Evolutionary conservation across 2,888 invertebrate species (phyloP), one percentile per base, ranked within the genome.

Genomic region (Drosophila fulvimacula): DNA sequence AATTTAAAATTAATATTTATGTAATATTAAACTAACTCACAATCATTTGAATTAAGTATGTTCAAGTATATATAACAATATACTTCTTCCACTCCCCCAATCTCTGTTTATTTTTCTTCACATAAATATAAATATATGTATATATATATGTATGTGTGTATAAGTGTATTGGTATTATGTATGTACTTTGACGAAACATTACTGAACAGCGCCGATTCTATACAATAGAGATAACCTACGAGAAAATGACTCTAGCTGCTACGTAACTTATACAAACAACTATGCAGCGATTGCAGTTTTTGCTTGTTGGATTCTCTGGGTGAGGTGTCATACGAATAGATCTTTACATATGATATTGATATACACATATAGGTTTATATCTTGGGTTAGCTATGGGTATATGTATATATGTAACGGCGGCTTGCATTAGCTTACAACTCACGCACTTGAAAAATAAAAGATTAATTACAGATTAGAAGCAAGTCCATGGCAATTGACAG

Each of bases 21-120:
- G 65, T 84, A 84, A 83, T 83, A 89, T 89, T 83, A 83, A 84
- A 87, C 83, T 84, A 84, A 84, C 71, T 84, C 89, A 84, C 83
- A 84, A 89, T 84, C 89, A 76, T 84, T 89, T 84, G 85, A 84
- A 89, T 89, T 89, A 89, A 83, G 89, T 83, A 81, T 81, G 64
- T 72, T 63, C n/a, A 60, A 69, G 81, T 68, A 73, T 69, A 71
- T 69, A 46, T 49, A 52, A 69, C 55, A 64, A 70, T 77, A 77
- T 66, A 74, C 64, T 66, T 62, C 34, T 52, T 49, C 42, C 41
- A 56, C 72, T 61, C 62, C 51, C 58, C 59, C 61, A 53, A 61
- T 48, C 39, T 59, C 48, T 57, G 49, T 30, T 17, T 17, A 27
- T 49, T 52, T 41, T 36, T 34, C 5, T 34, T 52, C 58, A 81